Percentiles rank a stretch among this genome's conserved stretches.
These are phyloP conservation scores for Macrotrachela quadricornifera DNA, from an alignment of 1,140 invertebrate species.

Conservation along the genomic window DNA sequence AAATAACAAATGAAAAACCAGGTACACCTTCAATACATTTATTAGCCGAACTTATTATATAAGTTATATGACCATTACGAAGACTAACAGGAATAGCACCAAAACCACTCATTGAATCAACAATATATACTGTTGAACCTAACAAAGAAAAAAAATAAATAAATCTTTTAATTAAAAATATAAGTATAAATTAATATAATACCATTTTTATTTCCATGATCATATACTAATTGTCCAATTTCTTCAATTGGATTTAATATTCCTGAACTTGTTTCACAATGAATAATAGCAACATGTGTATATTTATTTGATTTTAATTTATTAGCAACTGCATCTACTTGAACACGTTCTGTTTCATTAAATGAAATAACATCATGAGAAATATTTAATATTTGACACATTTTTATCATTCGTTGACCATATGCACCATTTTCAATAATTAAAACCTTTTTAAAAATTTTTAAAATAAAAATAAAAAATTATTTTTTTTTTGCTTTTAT, in stretches of 20 bases:
- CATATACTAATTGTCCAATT: constrained; percentile 26
- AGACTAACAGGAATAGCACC: constrained; percentile 32
- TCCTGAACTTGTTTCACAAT: constrained; percentile 35
- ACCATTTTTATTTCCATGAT: constrained; percentile 2
- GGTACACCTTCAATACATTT: constrained; percentile 37
- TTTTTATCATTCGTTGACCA: constrained; percentile 30
- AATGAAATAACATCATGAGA: constrained; percentile 20
- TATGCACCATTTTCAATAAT: constrained; percentile 34
- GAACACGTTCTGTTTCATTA: constrained; percentile 21
- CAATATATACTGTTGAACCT: constrained; percentile 24
- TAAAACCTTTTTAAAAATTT: constrained; percentile 21
- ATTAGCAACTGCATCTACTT: constrained; percentile 13
- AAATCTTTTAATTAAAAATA: too few relatives aligned
- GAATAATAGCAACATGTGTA: constrained; percentile 28
- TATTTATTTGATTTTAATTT: constrained; percentile 11
- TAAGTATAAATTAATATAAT: neutral
- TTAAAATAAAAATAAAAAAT: neutral
- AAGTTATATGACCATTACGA: constrained; percentile 20
- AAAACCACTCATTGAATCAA: constrained; percentile 38
- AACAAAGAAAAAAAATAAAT: too few relatives aligned
- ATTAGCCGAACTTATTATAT: constrained; percentile 34
- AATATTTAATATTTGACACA: constrained; percentile 26
- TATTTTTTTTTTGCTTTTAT: neutral
- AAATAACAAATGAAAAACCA: constrained; percentile 33
- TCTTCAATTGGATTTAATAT: constrained; percentile 31